These are phyloP conservation scores for Nothocercus julius DNA, from an alignment of 2,113 vertebrate species.

Conservation along the genomic window DNA sequence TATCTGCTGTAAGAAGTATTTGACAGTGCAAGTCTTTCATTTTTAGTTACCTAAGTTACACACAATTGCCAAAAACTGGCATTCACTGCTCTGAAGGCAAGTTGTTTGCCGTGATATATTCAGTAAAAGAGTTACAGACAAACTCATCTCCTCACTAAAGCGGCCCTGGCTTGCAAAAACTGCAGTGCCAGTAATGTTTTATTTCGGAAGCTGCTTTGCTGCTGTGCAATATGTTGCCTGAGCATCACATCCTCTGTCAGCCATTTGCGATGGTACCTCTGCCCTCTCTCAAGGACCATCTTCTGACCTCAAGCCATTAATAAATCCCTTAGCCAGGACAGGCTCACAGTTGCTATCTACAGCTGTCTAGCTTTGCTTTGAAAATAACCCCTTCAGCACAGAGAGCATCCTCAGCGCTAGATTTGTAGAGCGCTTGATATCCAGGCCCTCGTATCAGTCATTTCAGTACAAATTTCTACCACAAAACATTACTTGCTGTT, in stretches of 20 bases:
- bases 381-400: neutral
- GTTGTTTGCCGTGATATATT: neutral
- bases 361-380: neutral
- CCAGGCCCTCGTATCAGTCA: accelerated
- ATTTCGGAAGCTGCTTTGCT: neutral
- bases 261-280: neutral
- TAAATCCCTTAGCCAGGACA: neutral
- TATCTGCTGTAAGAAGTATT: neutral
- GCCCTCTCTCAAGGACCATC: neutral
- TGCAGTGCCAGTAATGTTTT: neutral
- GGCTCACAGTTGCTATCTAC: neutral
- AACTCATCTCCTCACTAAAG: neutral
- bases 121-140: neutral
- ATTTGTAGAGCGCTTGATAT: neutral
- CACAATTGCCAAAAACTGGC: neutral
- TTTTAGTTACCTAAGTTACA: neutral
- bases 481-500: accelerated
- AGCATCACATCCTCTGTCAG: neutral
- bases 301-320: neutral
- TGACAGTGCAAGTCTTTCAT: neutral
- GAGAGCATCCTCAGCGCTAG: neutral
- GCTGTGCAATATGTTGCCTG: neutral
- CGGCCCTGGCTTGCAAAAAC: neutral
- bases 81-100: neutral
- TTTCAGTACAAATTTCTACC: neutral